Base-by-base conservation (phyloP, 2,797 vertebrate species). In the Harpagifer antarcticus region DNA sequence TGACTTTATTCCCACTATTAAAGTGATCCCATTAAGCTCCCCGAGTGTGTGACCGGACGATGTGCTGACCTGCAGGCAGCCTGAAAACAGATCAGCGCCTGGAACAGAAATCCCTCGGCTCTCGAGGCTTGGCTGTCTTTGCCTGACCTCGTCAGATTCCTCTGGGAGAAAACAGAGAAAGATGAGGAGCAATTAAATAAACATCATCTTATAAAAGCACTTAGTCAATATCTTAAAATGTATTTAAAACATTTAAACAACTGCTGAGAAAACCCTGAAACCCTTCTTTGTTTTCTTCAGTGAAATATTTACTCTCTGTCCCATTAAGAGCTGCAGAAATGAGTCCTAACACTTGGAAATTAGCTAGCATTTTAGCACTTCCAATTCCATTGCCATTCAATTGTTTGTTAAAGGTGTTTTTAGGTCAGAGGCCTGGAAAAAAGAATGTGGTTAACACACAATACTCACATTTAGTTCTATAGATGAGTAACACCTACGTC, bases 61-160 rank as follows among this genome's bases (percentile, higher is more conserved):
- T 10, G 16, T 42, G 17, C 91, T 90, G 92, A 99, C 98, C 97
- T 97, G 95, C 97, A 98, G 76, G 96, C 96, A 49, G 94, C 96
- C 81, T 95, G 94, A 90, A 98, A 96, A 85, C 95, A 95, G 72
- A 95, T 80, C 79, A 99, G 89, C 4, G 94, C 90, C 74, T 88
- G 95, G 47, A 96, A 92, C 20, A 99, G 93, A 90, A 97, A 95
- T 0, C 72, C 90, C 45, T 88, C 90, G 7, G 94, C 94, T 69
- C 58, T 92, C 57, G 93, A 92, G 71, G 68, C 53, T 57, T 79
- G 82, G 71, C 64, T 79, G 43, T 55, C 78, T 57, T 77, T 55
- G 44, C 88, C 74, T 14, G 83, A 68, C 68, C 78, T 89, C 43
- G 71, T 85, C 54, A 83, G 42, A 52, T 68, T 84, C 11, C 83